phyloP scores from a whole-genome alignment of 2,888 invertebrate genomes.

The Xestobium rufovillosum region DNA sequence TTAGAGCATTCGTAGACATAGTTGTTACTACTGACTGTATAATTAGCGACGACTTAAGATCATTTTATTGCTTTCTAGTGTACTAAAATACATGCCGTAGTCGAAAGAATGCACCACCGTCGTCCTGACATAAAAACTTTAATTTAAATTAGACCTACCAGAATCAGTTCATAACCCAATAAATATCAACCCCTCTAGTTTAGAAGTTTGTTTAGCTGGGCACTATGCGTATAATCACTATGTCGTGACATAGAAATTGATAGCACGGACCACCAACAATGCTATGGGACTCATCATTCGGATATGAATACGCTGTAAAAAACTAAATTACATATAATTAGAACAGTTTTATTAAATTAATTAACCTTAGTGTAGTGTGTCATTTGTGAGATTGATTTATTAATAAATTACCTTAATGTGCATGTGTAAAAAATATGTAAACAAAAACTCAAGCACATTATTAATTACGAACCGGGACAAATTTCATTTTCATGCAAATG shows the following conservation, averaged over 20 bases:
- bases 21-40: too few relatives aligned
- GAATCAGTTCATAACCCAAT: background rate
- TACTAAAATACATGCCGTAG: background rate
- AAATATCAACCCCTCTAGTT: background rate
- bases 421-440: too few relatives aligned
- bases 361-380: background rate
- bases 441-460: too few relatives aligned
- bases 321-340: slow-evolving; percentile 2
- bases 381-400: too few relatives aligned
- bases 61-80: too few relatives aligned
- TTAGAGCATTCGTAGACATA: too few relatives aligned
- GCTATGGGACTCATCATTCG: background rate
- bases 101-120: background rate
- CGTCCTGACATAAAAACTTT: background rate
- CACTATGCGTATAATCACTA: background rate
- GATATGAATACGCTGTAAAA: background rate
- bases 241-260: background rate
- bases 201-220: background rate
- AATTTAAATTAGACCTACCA: slow-evolving; percentile 1
- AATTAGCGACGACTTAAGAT: too few relatives aligned
- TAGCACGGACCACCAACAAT: slow-evolving; percentile 1
- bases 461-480: too few relatives aligned
- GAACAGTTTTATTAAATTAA: background rate
- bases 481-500: too few relatives aligned
- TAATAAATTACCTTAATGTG: too few relatives aligned